Evolutionary conservation across 1,140 invertebrate species (phyloP).

Genomic region (Hestina assimilis): DNA sequence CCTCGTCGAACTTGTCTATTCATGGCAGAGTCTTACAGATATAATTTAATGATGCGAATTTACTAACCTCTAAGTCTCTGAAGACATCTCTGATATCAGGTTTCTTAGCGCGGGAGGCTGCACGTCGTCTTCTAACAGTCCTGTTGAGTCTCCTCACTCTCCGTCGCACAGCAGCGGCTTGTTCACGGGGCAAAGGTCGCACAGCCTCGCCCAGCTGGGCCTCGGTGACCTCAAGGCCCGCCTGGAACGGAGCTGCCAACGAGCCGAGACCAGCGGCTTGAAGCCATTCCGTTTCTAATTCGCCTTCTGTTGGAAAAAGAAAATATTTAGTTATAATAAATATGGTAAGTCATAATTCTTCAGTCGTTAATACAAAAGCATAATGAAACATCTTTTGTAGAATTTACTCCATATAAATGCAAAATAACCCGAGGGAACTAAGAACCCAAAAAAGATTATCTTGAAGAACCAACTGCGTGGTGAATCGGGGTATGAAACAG

Average conservation of each 20-base stretch:
- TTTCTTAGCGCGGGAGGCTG: conserved; percentile 77
- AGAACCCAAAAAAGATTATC: too few relatives aligned
- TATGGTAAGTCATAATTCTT: too few relatives aligned
- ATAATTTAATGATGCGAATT: background rate
- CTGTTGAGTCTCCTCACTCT: conserved; percentile 88
- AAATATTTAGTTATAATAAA: too few relatives aligned
- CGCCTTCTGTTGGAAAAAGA: conserved; percentile 64
- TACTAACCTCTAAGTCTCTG: conserved; percentile 85
- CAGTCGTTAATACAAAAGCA: too few relatives aligned
- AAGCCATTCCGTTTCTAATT: conserved; percentile 76
- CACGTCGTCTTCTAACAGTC: conserved; percentile 84
- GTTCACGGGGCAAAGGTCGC: conserved; percentile 77
- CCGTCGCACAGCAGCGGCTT: conserved; percentile 87
- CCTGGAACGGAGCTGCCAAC: conserved; percentile 71
- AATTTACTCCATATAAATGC: too few relatives aligned
- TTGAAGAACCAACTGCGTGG: too few relatives aligned
- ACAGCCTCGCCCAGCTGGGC: conserved; percentile 73
- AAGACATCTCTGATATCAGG: conserved; percentile 89
- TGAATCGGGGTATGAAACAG: too few relatives aligned
- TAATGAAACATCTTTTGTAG: too few relatives aligned
- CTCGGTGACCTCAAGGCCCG: conserved; percentile 72
- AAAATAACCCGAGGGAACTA: too few relatives aligned
- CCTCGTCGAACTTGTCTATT: background rate
- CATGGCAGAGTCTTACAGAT: background rate
- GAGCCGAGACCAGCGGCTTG: conserved; percentile 70